Conservation (phyloP, 2,888 invertebrate species). For the Conchocele bisecta region DNA sequence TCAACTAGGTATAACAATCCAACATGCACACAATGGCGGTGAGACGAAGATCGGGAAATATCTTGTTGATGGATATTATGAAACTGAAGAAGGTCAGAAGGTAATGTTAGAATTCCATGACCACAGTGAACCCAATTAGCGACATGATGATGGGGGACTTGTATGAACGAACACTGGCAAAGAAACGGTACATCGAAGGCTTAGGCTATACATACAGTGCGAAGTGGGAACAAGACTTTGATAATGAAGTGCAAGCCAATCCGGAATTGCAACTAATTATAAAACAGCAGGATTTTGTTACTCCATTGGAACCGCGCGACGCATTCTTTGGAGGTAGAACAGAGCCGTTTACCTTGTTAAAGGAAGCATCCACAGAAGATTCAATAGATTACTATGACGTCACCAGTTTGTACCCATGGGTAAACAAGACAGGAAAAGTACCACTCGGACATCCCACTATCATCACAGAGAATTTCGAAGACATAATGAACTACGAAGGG, state of each 20-base stretch:
- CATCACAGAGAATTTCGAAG: too few relatives aligned
- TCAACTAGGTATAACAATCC: conserved; percentile 4
- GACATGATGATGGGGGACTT: conserved; percentile 36
- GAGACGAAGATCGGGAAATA: conserved; percentile 33
- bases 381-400: too few relatives aligned
- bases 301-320: conserved; percentile 62
- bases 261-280: conserved; percentile 37
- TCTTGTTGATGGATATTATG: conserved; percentile 37
- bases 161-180: conserved; percentile 28
- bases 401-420: too few relatives aligned
- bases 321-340: conserved; percentile 72
- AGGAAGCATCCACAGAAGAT: conserved; percentile 37
- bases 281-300: conserved; percentile 28
- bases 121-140: conserved; percentile 26
- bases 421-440: too few relatives aligned
- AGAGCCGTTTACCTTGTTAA: conserved; percentile 62
- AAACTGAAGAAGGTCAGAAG: conserved; percentile 7
- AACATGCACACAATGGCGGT: conserved; percentile 30
- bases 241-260: conserved; percentile 37
- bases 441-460: too few relatives aligned
- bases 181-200: conserved; percentile 23
- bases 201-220: conserved; percentile 43
- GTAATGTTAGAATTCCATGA: conserved; percentile 45
- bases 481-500: too few relatives aligned
- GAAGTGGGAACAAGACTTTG: conserved; percentile 66